Evolutionary conservation across 2,113 vertebrate genomes (phyloP), one percentile per base, ranked within the genome.

Genomic region (Melanotaenia duboulayi): DNA sequence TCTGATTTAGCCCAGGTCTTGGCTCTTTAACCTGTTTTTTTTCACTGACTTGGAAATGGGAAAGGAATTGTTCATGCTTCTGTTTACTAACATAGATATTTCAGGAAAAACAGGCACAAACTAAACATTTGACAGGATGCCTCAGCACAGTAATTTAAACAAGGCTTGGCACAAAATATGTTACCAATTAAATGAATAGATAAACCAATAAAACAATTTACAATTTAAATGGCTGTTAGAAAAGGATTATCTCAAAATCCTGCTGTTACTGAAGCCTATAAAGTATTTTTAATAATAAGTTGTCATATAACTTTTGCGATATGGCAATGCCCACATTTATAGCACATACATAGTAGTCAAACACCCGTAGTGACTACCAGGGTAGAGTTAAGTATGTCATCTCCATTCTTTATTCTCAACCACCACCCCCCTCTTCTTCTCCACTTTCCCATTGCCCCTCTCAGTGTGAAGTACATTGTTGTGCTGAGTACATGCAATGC

Each of bases 361-460:
- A 81, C 55, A 71, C 51, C 80, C 73, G 64, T 74, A 50, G 80
- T 52, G 79, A 87, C 65, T 80, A 76, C 79, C 63, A 86, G 65
- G 64, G 61, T 68, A 71, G 68, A 84, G 80, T 87, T 85, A 91
- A 89, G 79, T 84, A 90, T 89, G 78, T 80, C 83, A 87, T 90
- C 81, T 87, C 81, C 76, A 72, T 80, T 82, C 71, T 80, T 82
- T 74, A 62, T 79, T 85, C 68, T 82, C 69, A 59, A 51, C n/a
- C n/a, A n/a, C n/a, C n/a, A n/a, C n/a, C n/a, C 62, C 56, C 69
- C 49, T 35, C 50, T 76, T 80, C 59, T 72, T 74, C 60, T 65
- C 76, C 65, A 76, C 65, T 84, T 90, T 91, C 84, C 83, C 85
- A 90, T 85, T 90, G 83, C 81, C 76, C 80, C 50, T 78, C 90